phyloP scores from a whole-genome alignment of 2,888 invertebrate genomes.

The Masnerella sp. region DNA sequence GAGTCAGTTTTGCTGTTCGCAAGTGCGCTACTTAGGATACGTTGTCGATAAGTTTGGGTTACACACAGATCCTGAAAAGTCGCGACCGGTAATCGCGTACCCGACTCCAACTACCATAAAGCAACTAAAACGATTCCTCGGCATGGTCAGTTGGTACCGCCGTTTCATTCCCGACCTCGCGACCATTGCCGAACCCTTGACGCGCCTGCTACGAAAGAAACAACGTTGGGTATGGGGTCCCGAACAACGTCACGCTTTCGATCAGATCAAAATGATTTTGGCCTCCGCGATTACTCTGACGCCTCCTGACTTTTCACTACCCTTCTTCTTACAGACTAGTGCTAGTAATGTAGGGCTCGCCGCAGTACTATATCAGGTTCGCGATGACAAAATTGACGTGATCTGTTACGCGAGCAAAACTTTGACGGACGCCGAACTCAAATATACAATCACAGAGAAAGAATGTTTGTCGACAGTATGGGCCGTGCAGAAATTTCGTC shows the following conservation, averaged over 20 bases:
- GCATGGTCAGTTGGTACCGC: constrained; percentile 26
- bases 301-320: neutral
- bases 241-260: neutral
- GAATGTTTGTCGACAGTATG: constrained; percentile 61
- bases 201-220: neutral
- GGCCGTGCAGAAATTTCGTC: constrained; percentile 51
- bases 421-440: constrained; percentile 36
- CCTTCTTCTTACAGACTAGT: neutral
- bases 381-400: constrained; percentile 21
- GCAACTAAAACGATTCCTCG: constrained; percentile 63
- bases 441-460: constrained; percentile 53
- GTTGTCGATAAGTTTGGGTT: too few species aligned
- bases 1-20: too few species aligned
- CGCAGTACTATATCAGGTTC: constrained; percentile 15
- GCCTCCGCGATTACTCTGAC: neutral
- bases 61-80: too few species aligned
- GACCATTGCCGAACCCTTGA: neutral
- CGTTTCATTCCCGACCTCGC: constrained; percentile 1
- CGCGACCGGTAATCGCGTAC: too few species aligned
- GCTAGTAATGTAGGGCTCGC: neutral
- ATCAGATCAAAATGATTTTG: neutral
- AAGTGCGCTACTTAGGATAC: too few species aligned
- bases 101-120: constrained; percentile 16
- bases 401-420: constrained; percentile 59
- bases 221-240: neutral